Base-by-base conservation (phyloP, 2,797 vertebrate genomes). In the Catharus ustulatus region DNA sequence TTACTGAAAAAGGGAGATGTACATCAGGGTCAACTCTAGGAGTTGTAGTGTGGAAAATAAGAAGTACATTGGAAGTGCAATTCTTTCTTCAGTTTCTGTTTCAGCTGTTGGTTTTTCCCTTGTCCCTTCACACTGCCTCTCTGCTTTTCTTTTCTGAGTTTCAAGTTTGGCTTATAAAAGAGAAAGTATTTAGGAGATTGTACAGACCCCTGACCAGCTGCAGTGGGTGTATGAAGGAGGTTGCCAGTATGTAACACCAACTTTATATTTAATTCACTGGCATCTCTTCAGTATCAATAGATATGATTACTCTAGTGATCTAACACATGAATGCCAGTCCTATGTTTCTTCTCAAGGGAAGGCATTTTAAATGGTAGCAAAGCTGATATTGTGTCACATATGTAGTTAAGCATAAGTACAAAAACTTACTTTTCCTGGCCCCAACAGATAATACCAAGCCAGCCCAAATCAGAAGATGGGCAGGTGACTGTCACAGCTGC, bases 81-180 rank as follows among this genome's bases (percentile, higher is more conserved):
- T 34, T 85, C 7, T 43, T 85, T 94, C 34, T 61, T 16, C 74
- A 74, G 58, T 63, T 87, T 80, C n/a, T 78, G 10, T 64, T 85
- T 87, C 38, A 72, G 54, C 22, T 57, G 10, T 42, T 52, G 74
- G 30, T 51, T 29, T 23, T 90, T 84, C 61, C 30, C 51, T 46
- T 34, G 46, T 3, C 29, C 49, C 54, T 73, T 61, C 45, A 71
- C 45, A n/a, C 8, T 59, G 13, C 5, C 9, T 49, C 9, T 85
- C 38, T 82, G 62, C 49, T 74, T 78, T 58, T 19, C 9, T 83
- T 85, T 67, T 64, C 51, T 82, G 58, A 23, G 10, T 78, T 91
- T 86, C 29, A 79, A 30, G 40, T 69, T 71, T 49, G 38, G 21
- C 9, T 64, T 68, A 8, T 11, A 69, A 52, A 68, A 63, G 16